A percentile compares a stretch with the other conserved stretches of the same genome.
Conservation (phyloP, 2,888 invertebrate genomes). For the Eudasyphora cyanicolor region DNA sequence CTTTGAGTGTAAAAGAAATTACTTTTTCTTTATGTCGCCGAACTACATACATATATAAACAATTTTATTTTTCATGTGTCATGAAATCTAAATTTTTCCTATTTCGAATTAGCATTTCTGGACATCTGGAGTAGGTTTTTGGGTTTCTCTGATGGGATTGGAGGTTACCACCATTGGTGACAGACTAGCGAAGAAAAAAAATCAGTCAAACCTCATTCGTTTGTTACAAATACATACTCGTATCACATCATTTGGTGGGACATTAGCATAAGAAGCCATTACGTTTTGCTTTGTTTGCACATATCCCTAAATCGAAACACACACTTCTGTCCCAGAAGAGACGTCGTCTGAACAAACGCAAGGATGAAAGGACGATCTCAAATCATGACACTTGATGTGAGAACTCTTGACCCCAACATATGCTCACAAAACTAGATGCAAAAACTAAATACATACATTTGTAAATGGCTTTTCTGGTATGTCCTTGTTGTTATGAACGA, state of each 20-base stretch:
- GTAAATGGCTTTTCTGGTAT: neutral
- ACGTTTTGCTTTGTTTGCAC: neutral
- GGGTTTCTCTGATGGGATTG: neutral
- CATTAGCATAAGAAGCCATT: constrained; percentile 15
- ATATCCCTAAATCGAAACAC: neutral
- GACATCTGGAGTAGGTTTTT: neutral
- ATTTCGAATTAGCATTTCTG: no score
- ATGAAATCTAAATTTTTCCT: no score
- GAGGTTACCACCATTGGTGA: neutral
- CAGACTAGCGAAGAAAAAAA: neutral
- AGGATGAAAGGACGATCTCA: constrained; percentile 34
- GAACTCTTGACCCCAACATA: constrained; percentile 58
- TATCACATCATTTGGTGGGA: constrained; percentile 22
- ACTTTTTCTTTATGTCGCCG: no score
- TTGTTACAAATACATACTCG: neutral
- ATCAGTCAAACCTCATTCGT: neutral
- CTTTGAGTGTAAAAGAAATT: no score
- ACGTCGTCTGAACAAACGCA: neutral
- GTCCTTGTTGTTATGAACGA: neutral
- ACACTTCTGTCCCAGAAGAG: neutral
- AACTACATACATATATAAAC: no score
- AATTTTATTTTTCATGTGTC: no score
- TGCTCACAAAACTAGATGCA: neutral
- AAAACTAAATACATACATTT: neutral
- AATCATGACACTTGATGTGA: constrained; percentile 52